Base-by-base conservation (phyloP, 2,113 vertebrate species). In the Dipodomys spectabilis region DNA sequence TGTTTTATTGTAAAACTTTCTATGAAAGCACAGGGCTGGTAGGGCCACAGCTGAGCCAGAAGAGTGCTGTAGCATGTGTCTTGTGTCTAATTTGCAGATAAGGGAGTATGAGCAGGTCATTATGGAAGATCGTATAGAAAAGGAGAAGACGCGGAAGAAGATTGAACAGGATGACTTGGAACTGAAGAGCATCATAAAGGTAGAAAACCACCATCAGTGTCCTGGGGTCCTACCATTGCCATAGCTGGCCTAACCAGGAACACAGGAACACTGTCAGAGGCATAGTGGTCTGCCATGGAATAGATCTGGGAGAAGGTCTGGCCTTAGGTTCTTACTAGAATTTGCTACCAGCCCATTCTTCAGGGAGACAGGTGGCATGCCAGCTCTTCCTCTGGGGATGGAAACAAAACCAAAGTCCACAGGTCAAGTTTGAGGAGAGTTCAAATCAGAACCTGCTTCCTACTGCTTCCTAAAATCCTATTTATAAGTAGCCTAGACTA, bases 71-170 rank as follows among this genome's bases (percentile, higher is more conserved):
- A 62, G 72, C 23, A 44, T 12, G n/a, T 45, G 79, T 71, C 30
- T n/a, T 11, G 44, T 94, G 65, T 94, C 62, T 90, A 30, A 8
- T 90, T 60, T 97, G 45, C 96, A 99, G 99, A 98, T 98, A 95
- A 94, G 96, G 90, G 94, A 82, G 0, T 98, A 97, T 0, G 98
- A 99, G 80, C 95, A 97, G 79, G 97, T 98, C 35, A 98, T 99
- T 77, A 98, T 98, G 44, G 98, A 97, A 67, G 98, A 99, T 95
- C 97, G 98, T 16, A 7, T 96, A 65, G 98, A 98, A 82, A 99
- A 98, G 95, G 97, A 98, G 53, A 78, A 81, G 7, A 93, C 64
- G 27, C 97, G 69, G 68, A 97, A 87, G 92, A 97, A 98, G 95
- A 74, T 30, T 10, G 97, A 98, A 90, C 98, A 82, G 83, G 98